Percentiles rank a stretch among this genome's conserved stretches.
Conservation (phyloP, 2,888 invertebrate species). For the Lottia gigantea region DNA sequence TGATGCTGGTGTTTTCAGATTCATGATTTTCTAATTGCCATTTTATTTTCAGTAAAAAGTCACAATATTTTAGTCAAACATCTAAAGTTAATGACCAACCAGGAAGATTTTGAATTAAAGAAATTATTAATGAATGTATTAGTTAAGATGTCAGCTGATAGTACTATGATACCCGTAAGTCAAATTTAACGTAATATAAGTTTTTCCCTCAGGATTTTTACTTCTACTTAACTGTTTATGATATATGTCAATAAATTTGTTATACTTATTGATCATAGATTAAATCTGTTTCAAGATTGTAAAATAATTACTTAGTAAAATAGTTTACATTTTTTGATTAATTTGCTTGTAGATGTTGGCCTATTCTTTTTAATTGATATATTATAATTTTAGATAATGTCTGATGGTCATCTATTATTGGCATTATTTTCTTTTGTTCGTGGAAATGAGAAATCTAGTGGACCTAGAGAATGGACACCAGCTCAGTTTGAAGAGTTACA, state of each 20-base stretch:
- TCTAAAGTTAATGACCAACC: constrained; percentile 61
- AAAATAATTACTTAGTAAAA: too few relatives aligned
- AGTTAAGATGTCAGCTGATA: constrained; percentile 60
- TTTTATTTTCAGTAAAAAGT: constrained; percentile 62
- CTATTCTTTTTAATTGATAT: not conserved
- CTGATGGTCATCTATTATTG: constrained; percentile 64
- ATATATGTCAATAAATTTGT: too few relatives aligned
- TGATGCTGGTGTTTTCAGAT: not conserved
- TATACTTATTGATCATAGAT: too few relatives aligned
- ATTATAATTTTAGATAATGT: constrained; percentile 52
- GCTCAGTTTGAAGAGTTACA: constrained; percentile 69
- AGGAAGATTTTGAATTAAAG: constrained; percentile 69
- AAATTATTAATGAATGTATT: constrained; percentile 66
- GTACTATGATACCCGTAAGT: constrained; percentile 56
- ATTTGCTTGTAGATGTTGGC: not conserved
- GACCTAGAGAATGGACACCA: constrained; percentile 62
- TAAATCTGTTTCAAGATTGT: too few relatives aligned
- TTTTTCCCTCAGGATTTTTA: too few relatives aligned
- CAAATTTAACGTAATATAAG: too few relatives aligned
- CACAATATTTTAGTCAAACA: constrained; percentile 66
- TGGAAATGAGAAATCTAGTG: constrained; percentile 56
- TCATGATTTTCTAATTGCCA: constrained; percentile 14
- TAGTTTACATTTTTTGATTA: too few relatives aligned
- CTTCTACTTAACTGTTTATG: too few relatives aligned
- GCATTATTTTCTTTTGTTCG: constrained; percentile 66